Conservation (phyloP, 2,797 vertebrate species). For the Bradypus variegatus region DNA sequence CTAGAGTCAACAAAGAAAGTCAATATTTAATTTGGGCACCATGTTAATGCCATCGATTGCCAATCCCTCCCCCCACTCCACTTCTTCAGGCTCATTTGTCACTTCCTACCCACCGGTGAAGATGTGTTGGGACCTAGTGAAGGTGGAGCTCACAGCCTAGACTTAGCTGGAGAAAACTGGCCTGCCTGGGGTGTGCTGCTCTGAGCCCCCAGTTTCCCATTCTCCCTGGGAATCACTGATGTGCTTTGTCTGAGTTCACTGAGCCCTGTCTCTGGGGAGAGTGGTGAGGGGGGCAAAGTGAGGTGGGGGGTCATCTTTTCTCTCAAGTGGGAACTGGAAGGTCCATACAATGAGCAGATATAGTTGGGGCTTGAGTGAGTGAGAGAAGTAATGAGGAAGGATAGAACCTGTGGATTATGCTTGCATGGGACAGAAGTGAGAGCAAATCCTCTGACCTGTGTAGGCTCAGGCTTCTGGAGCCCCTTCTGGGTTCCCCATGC, state of each 20-base stretch:
- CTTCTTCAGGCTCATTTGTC: slow-evolving; percentile 56
- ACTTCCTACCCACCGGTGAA: slow-evolving; percentile 25
- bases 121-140: neutral
- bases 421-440: neutral
- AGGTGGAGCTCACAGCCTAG: neutral
- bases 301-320: neutral
- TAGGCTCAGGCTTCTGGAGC: neutral
- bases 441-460: neutral
- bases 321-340: neutral
- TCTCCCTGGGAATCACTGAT: neutral
- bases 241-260: neutral
- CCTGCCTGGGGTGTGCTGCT: neutral
- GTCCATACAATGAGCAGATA: neutral
- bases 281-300: neutral
- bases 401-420: neutral
- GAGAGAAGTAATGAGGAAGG: neutral
- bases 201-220: neutral
- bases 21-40: slow-evolving; percentile 70
- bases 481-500: neutral
- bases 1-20: slow-evolving; percentile 64
- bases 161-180: neutral
- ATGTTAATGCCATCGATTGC: slow-evolving; percentile 62
- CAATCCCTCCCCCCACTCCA: neutral
- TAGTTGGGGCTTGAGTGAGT: neutral
- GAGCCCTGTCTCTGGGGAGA: neutral